Evolutionary conservation across 2,113 vertebrate genomes (phyloP).

Genomic region (Triplophysa rosa): DNA sequence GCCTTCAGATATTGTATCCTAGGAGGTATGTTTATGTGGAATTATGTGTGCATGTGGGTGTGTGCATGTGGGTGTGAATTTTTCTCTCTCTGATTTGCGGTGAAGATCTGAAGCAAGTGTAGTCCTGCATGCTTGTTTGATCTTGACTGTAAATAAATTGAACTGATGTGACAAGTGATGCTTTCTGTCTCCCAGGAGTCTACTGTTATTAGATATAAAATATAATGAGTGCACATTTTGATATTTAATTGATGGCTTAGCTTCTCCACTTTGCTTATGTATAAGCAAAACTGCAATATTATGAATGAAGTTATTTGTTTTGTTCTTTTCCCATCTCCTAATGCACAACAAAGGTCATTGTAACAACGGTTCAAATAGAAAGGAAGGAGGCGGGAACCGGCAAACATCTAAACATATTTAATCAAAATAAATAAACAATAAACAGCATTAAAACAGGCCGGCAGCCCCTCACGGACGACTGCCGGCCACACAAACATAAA

Average conservation of each 20-base stretch:
- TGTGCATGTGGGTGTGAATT: conserved; percentile 44
- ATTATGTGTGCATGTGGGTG: conserved; percentile 30
- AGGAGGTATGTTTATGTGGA: conserved; percentile 67
- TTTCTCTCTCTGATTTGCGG: conserved; percentile 27
- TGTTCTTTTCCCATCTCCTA: conserved; percentile 66
- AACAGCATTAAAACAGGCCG: too few relatives aligned
- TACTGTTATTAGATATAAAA: neutral
- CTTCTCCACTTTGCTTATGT: too few relatives aligned
- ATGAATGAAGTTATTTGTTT: neutral
- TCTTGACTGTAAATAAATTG: neutral
- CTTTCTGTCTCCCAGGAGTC: neutral
- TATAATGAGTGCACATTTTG: neutral
- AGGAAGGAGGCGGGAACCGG: too few relatives aligned
- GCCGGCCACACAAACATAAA: too few relatives aligned
- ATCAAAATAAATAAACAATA: too few relatives aligned
- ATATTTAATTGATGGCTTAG: neutral
- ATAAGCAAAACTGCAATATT: too few relatives aligned
- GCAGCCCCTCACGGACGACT: too few relatives aligned
- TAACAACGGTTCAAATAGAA: too few relatives aligned
- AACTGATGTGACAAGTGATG: neutral
- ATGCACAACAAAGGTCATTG: conserved; percentile 81
- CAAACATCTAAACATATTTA: too few relatives aligned
- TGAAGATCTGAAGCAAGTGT: neutral
- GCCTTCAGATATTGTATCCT: conserved; percentile 75
- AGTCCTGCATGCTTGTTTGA: conserved; percentile 10